Evolutionary conservation across 2,888 invertebrate genomes (phyloP).

Genomic region (Ommatoiulus sabulosus): DNA sequence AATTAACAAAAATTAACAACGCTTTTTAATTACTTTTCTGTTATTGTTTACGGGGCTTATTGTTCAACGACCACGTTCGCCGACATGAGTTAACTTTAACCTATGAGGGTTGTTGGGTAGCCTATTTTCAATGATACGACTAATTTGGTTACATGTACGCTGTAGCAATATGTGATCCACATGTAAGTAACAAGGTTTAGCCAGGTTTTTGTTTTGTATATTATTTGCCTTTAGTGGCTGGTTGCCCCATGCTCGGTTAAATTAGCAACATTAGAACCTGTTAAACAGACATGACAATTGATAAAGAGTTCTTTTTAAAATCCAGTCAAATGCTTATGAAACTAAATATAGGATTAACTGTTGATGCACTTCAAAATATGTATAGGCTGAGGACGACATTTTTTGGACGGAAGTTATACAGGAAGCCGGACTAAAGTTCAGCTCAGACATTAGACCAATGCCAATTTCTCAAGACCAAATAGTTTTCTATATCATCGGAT

Average conservation of each 20-base stretch:
- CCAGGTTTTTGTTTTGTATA: too few relatives aligned
- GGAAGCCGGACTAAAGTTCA: conserved; percentile 1
- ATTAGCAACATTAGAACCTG: too few relatives aligned
- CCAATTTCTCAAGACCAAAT: neutral
- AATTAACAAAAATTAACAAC: conserved; percentile 45
- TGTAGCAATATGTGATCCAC: too few relatives aligned
- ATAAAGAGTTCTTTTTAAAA: too few relatives aligned
- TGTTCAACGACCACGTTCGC: neutral
- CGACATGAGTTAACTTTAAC: neutral
- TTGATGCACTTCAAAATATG: too few relatives aligned
- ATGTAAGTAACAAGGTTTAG: too few relatives aligned
- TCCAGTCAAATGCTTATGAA: too few relatives aligned
- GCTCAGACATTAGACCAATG: neutral
- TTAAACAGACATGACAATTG: too few relatives aligned
- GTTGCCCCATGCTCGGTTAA: too few relatives aligned
- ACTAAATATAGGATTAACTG: too few relatives aligned
- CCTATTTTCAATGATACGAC: neutral
- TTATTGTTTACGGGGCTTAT: conserved; percentile 39
- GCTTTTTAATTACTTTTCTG: conserved; percentile 30
- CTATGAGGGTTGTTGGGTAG: neutral
- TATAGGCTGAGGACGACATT: neutral
- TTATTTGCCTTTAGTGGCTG: too few relatives aligned
- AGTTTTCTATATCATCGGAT: neutral
- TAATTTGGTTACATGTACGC: neutral
- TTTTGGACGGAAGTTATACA: neutral